Base-by-base conservation (phyloP, 2,113 vertebrate species). In the Phrynosoma blainvillii region DNA sequence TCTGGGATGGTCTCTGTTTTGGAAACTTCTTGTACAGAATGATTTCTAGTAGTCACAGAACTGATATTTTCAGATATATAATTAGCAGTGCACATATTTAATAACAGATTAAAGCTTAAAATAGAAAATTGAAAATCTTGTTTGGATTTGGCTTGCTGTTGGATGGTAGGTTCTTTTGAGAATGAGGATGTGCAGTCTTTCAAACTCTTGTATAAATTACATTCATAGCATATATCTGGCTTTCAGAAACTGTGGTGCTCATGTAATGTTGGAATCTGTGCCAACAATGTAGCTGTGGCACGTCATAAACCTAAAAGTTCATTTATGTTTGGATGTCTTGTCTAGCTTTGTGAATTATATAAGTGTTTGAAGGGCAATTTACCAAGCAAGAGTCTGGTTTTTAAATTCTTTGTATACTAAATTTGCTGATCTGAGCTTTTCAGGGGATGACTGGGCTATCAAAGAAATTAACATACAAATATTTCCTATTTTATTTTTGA, bases 201-300 rank as follows among this genome's bases (percentile, higher is more conserved):
- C 87, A 87, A 81, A 76, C 40, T 32, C 59, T 30, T 90, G 32
- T 86, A 85, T 56, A 75, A 6, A n/a, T 85, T 42, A n/a, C 54
- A 47, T 0, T 84, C 79, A 18, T 77, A 77, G 25, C 10, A 54
- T 36, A 84, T 1, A 25, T 8, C 36, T 86, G 30, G 0, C 79
- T 84, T 90, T 86, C 68, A 78, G 23, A 88, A 90, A 54, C 20
- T 52, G 30, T 90, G 70, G 84, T 66, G 59, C 76, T 68, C 5
- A 9, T 25, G 1, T 47, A 68, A 30, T 0, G 0, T 40, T 90
- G 75, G 62, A 30, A 65, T 62, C 36, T 25, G 2, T 87, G 27
- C 56, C 11, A 87, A 9, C 18, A 77, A 6, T 78, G n/a, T 3
- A 20, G 8, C 76, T 74, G 0, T 77, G 78, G 47, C 23, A 84